These are phyloP conservation scores for Antidorcas marsupialis DNA, from an alignment of 2,113 vertebrate species.

Conservation along the genomic window DNA sequence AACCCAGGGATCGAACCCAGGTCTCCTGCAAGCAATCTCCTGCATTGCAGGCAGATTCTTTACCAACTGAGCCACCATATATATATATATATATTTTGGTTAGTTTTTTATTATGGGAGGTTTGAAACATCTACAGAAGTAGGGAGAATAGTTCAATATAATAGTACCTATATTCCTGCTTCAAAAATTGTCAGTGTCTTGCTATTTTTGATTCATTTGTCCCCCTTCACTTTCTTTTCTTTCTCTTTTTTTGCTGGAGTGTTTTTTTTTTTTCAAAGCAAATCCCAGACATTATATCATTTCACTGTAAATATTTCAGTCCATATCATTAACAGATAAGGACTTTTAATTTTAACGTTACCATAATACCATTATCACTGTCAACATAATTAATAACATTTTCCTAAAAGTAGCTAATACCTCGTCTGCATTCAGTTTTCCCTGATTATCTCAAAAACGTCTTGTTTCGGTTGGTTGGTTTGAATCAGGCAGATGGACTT, in stretches of 20 bases:
- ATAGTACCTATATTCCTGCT: not conserved
- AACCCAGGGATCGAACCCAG: not conserved
- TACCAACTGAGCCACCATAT: not conserved
- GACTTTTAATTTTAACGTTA: conserved; percentile 37
- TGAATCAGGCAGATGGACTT: not conserved
- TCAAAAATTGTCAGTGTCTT: not conserved
- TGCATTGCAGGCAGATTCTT: not conserved
- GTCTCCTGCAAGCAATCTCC: not conserved
- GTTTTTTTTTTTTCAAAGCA: conserved; percentile 35
- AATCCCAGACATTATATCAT: conserved; percentile 54
- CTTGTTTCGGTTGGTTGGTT: not conserved
- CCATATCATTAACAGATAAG: conserved; percentile 55
- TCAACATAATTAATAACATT: conserved; percentile 39
- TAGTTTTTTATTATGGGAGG: not conserved
- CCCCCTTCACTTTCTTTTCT: not conserved
- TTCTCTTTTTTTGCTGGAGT: not conserved
- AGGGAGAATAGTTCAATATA: not conserved
- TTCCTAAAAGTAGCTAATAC: conserved; percentile 13
- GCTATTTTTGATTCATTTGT: not conserved
- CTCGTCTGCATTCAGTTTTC: conserved; percentile 26
- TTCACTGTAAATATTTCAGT: conserved; percentile 39
- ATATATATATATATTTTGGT: not conserved
- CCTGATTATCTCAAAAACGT: not conserved
- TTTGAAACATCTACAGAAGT: not conserved
- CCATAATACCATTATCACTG: not conserved